These are phyloP conservation scores for Drosophila albomicans DNA, from an alignment of 1,140 invertebrate species.

Conservation along the genomic window DNA sequence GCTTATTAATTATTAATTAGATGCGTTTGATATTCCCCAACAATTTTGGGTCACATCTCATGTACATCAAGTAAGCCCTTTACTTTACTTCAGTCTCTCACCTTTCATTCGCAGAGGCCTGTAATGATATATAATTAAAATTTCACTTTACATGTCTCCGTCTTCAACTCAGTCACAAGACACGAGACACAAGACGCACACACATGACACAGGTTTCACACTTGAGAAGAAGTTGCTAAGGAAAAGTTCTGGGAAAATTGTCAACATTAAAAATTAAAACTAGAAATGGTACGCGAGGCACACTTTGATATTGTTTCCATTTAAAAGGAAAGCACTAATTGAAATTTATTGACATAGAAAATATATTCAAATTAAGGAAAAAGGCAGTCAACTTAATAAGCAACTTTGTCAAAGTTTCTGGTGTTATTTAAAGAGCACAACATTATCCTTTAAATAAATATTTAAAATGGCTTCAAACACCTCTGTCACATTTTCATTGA, in stretches of 20 bases:
- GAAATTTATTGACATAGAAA: neutral
- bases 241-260: neutral
- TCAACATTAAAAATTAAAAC: constrained; percentile 1
- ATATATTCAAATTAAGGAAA: no score
- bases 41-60: constrained; percentile 19
- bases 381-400: no score
- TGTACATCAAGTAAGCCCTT: neutral
- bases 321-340: neutral
- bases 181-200: no score
- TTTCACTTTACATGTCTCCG: constrained; percentile 24
- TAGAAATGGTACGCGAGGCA: neutral
- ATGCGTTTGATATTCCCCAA: constrained; percentile 44
- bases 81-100: neutral
- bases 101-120: constrained; percentile 13
- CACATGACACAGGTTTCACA: constrained; percentile 12
- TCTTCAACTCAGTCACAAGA: neutral
- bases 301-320: neutral
- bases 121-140: constrained; percentile 33
- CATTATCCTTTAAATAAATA: no score
- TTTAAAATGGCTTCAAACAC: no score
- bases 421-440: no score
- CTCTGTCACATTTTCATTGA: no score
- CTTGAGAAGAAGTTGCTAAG: neutral
- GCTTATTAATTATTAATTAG: constrained; percentile 80
- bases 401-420: no score